phyloP scores from a whole-genome alignment of 37 sponge, comb jelly and placozoan genomes.

The Chondrosia reniformis region DNA sequence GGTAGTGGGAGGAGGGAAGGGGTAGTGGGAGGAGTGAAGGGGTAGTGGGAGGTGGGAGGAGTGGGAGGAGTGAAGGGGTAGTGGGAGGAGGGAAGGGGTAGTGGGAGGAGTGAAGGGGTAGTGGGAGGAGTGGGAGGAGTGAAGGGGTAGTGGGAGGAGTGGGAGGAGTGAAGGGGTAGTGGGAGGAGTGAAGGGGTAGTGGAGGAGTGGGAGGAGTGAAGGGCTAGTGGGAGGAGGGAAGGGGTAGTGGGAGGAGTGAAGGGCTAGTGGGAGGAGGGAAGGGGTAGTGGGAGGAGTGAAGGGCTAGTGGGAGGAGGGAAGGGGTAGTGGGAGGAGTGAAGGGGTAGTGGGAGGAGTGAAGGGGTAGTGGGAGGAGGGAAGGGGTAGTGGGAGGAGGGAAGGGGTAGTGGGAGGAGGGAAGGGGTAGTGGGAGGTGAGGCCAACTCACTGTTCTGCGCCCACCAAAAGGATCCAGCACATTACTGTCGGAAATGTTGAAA shows the following conservation, averaged over 20 bases:
- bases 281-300: neutral
- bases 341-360: neutral
- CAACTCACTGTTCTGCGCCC: neutral
- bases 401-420: no score
- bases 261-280: neutral
- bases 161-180: no score
- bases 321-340: neutral
- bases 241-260: neutral
- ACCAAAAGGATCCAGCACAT: no score
- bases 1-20: neutral
- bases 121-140: no score
- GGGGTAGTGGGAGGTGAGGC: neutral
- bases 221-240: neutral
- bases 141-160: no score
- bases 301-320: neutral
- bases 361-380: no score
- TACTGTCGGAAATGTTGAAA: no score
- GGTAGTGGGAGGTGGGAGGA: no score
- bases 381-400: no score
- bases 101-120: neutral
- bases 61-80: no score
- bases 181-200: neutral
- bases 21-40: neutral
- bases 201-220: neutral
- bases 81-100: no score